phyloP scores from a whole-genome alignment of 1,140 invertebrate species.

The Drosophila gunungcola region DNA sequence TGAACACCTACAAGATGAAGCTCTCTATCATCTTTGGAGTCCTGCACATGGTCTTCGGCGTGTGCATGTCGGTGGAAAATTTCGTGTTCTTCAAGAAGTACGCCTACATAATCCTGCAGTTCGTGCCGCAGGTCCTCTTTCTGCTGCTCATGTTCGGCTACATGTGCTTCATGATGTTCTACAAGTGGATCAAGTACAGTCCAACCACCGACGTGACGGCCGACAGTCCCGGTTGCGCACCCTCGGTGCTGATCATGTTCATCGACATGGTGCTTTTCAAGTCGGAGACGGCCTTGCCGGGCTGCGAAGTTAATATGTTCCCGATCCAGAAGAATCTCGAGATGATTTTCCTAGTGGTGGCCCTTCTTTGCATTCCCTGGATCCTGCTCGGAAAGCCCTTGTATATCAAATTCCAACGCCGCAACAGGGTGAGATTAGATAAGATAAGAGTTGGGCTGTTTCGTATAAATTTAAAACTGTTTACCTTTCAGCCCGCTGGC shows the following conservation, averaged over 20 bases:
- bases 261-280: slow-evolving; percentile 96
- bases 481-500: slow-evolving; percentile 6
- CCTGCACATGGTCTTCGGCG: slow-evolving; percentile 97
- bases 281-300: slow-evolving; percentile 83
- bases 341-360: slow-evolving; percentile 89
- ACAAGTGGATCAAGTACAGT: slow-evolving; percentile 95
- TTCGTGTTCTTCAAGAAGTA: slow-evolving; percentile 93
- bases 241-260: slow-evolving; percentile 94
- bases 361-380: slow-evolving; percentile 94
- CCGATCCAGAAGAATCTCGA: slow-evolving; percentile 90
- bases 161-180: slow-evolving; percentile 95
- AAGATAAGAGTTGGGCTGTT: too few species aligned
- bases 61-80: slow-evolving; percentile 94
- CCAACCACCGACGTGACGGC: slow-evolving; percentile 85
- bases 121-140: slow-evolving; percentile 97
- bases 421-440: slow-evolving; percentile 39
- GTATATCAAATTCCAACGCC: slow-evolving; percentile 85
- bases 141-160: slow-evolving; percentile 95
- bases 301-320: slow-evolving; percentile 90
- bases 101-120: slow-evolving; percentile 94
- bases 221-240: slow-evolving; percentile 90
- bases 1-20: slow-evolving; percentile 99
- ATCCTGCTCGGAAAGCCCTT: slow-evolving; percentile 96
- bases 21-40: slow-evolving; percentile 98
- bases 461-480: background rate